Base-by-base conservation (phyloP, 2,113 vertebrate genomes). In the Peromyscus polionotus region DNA sequence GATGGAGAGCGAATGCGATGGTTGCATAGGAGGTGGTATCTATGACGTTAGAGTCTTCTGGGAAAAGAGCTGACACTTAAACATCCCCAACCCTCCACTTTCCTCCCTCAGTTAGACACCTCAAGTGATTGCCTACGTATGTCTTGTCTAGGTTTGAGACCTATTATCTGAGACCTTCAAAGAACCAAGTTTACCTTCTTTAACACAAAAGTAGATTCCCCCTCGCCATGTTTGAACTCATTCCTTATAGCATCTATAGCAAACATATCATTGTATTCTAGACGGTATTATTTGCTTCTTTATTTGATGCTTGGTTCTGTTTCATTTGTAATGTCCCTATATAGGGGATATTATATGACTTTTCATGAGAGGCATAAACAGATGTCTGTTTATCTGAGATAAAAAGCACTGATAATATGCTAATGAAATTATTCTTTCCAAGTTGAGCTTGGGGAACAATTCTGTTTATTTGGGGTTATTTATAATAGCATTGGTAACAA, bases 1-100 rank as follows among this genome's bases (percentile, higher is more conserved):
- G 36, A 57, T 4, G 6, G 31, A 2, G 6, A 57, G 4, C 65
- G 26, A 87, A 10, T 83, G 4, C 72, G 72, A 67, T 85, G 33
- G 31, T 73, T 81, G 42, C 51, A 24, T 6, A 61, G 54, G 91
- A 76, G 67, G 68, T 65, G 45, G 20, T 65, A 75, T 63, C 57
- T 85, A 26, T 57, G 65, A 90, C 4, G 22, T 87, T 75, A 75
- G 61, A 83, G n/a, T 90, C 51, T 89, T 92, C 83, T 90, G 70
- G 79, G 63, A 76, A 88, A 93, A 67, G 57, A 91, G 24, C 12
- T 75, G 65, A 79, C n/a, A 16, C 91, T 89, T 93, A 87, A 93
- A 75, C 48, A 96, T 89, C 67, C 59, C 45, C 42, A 42, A 5
- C 13, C 26, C 10, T 88, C 16, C 45, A 73, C 19, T 95, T 31